These are phyloP conservation scores for Caerostris darwini DNA, from an alignment of 1,140 invertebrate genomes.

Conservation along the genomic window DNA sequence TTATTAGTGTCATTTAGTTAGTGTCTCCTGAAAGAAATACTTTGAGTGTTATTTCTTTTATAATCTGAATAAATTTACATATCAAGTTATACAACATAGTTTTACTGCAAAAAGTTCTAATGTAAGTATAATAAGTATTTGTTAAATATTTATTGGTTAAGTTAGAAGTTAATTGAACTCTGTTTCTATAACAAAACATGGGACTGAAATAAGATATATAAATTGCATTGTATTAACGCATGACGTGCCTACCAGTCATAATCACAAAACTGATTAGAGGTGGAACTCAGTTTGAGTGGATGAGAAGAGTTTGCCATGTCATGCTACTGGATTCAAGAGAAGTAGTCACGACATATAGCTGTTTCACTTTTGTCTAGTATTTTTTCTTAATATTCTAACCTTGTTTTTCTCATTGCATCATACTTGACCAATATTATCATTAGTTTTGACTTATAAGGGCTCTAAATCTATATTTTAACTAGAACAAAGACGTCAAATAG, in stretches of 20 bases:
- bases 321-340: neutral
- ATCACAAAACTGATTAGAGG: neutral
- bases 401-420: no score
- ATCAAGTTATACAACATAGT: no score
- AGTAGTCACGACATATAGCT: neutral
- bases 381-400: neutral
- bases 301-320: neutral
- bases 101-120: neutral
- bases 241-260: conserved; percentile 33
- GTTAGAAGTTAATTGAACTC: neutral
- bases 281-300: neutral
- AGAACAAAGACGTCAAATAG: no score
- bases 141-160: neutral
- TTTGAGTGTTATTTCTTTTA: no score
- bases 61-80: no score
- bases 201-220: neutral
- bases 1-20: no score
- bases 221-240: neutral
- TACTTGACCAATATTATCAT: no score
- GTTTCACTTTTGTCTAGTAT: neutral
- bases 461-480: no score
- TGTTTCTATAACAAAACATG: neutral
- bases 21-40: no score
- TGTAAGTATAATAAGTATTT: neutral
- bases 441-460: no score